Evolutionary conservation across 1,140 invertebrate species (phyloP).

Genomic region (Monochamus saltuarius): DNA sequence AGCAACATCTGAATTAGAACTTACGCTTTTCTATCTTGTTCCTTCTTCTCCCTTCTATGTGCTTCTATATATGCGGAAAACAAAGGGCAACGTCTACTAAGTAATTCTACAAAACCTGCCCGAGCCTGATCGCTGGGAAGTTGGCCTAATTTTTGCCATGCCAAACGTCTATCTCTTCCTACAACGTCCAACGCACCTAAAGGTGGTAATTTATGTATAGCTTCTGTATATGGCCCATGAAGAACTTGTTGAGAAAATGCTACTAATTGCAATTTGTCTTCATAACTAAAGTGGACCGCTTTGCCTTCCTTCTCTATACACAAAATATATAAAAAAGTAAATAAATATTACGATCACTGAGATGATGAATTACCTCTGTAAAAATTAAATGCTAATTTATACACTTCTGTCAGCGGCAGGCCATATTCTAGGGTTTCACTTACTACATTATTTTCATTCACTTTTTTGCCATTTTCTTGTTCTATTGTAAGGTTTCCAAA

Average conservation of each 20-base stretch:
- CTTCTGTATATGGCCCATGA: slow-evolving; percentile 79
- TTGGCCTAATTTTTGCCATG: slow-evolving; percentile 89
- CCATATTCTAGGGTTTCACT: slow-evolving; percentile 50
- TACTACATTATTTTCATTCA: slow-evolving; percentile 8
- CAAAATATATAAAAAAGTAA: slow-evolving; percentile 4
- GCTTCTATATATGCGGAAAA: slow-evolving; percentile 92
- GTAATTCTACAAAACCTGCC: slow-evolving; percentile 84
- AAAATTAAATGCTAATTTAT: slow-evolving; percentile 80
- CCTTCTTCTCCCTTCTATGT: slow-evolving; percentile 76
- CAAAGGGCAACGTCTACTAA: slow-evolving; percentile 84
- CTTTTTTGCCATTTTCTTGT: slow-evolving; percentile 20
- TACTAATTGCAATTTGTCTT: slow-evolving; percentile 88
- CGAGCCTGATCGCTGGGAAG: slow-evolving; percentile 85
- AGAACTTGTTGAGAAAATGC: slow-evolving; percentile 90
- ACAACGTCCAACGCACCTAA: slow-evolving; percentile 94
- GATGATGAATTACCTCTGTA: slow-evolving; percentile 75
- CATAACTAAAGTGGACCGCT: slow-evolving; percentile 90
- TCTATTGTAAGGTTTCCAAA: slow-evolving; percentile 34
- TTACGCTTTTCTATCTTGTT: slow-evolving; percentile 66
- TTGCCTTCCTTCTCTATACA: slow-evolving; percentile 94
- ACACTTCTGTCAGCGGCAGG: slow-evolving; percentile 75
- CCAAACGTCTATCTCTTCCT: slow-evolving; percentile 86
- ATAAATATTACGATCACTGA: slow-evolving; percentile 17
- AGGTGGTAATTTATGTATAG: slow-evolving; percentile 70
- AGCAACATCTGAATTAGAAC: slow-evolving; percentile 26